Percentiles rank a stretch among this genome's conserved stretches.
Evolutionary conservation across 2,888 invertebrate species (phyloP).

Genomic region (Agrilus mali): DNA sequence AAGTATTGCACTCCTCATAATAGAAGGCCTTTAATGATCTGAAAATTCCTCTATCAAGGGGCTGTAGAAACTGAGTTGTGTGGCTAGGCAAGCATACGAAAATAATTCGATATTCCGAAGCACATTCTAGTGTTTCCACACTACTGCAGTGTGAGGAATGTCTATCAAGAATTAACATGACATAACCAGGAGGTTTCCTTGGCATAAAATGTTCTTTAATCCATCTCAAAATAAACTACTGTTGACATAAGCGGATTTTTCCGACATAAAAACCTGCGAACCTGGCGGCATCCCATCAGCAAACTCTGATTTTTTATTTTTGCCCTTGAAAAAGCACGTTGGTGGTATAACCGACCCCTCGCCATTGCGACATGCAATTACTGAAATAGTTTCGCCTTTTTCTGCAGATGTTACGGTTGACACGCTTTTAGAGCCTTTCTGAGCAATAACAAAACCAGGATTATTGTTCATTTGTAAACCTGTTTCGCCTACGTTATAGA

Average conservation of each 20-base stretch:
- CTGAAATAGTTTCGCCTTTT: constrained; percentile 19
- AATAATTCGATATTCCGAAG: constrained; percentile 7
- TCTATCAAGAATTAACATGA: constrained; percentile 13
- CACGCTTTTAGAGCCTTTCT: constrained; percentile 15
- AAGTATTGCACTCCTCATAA: constrained; percentile 9
- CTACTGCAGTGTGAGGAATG: constrained; percentile 13
- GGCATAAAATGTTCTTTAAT: constrained; percentile 16
- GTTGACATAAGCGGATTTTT: constrained; percentile 19
- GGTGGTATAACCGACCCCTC: constrained; percentile 19
- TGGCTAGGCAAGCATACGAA: constrained; percentile 12
- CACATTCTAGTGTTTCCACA: constrained; percentile 14
- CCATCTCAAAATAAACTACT: constrained; percentile 18
- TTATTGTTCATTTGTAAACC: constrained; percentile 16
- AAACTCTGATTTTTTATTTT: constrained; percentile 14
- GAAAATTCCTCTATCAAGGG: constrained; percentile 10
- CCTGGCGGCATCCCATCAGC: too few species aligned
- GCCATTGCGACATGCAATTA: constrained; percentile 23
- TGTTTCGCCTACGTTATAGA: constrained; percentile 6
- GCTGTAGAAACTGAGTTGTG: constrained; percentile 13
- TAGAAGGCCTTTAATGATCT: constrained; percentile 8
- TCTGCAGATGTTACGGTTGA: constrained; percentile 14
- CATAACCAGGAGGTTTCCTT: constrained; percentile 10
- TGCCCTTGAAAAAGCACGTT: constrained; percentile 17
- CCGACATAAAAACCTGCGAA: too few species aligned
- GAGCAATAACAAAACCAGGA: constrained; percentile 22